Percentiles rank a stretch among this genome's conserved stretches.
Evolutionary conservation across 53 echinoderm and acorn worm genomes (phyloP).

Genomic region (Astropecten irregularis): DNA sequence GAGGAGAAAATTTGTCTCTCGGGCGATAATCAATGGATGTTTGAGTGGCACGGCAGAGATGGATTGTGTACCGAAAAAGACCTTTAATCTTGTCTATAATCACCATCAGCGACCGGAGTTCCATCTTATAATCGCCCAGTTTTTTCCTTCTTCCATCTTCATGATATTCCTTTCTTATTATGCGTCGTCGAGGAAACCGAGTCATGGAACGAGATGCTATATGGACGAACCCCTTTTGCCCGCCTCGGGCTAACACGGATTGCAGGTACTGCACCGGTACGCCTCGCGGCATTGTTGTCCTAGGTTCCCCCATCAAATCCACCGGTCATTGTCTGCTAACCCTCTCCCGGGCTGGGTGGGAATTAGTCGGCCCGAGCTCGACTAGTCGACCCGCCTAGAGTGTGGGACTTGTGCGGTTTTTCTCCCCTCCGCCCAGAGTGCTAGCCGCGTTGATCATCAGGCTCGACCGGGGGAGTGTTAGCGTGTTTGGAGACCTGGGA

Average conservation of each 20-base stretch:
- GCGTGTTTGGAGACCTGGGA: constrained; percentile 40
- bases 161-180: no score
- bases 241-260: constrained; percentile 36
- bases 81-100: constrained; percentile 12
- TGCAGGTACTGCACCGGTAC: constrained; percentile 50
- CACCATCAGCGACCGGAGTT: constrained; percentile 27
- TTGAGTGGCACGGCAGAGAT: constrained; percentile 19
- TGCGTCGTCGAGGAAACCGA: no score
- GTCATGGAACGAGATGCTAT: constrained; percentile 20
- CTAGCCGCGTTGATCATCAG: no score
- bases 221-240: neutral
- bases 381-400: constrained; percentile 42
- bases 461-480: no score
- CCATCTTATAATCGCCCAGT: constrained; percentile 18
- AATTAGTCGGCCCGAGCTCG: constrained; percentile 50
- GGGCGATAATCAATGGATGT: neutral
- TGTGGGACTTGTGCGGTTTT: neutral
- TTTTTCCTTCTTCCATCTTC: neutral
- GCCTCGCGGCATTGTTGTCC: constrained; percentile 51
- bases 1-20: no score
- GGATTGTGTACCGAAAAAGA: constrained; percentile 28
- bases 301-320: constrained; percentile 54
- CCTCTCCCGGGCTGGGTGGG: constrained; percentile 48
- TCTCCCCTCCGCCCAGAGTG: neutral
- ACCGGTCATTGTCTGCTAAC: constrained; percentile 55